Conservation (phyloP, 2,797 vertebrate genomes). For the Mionectes olivaceus region DNA sequence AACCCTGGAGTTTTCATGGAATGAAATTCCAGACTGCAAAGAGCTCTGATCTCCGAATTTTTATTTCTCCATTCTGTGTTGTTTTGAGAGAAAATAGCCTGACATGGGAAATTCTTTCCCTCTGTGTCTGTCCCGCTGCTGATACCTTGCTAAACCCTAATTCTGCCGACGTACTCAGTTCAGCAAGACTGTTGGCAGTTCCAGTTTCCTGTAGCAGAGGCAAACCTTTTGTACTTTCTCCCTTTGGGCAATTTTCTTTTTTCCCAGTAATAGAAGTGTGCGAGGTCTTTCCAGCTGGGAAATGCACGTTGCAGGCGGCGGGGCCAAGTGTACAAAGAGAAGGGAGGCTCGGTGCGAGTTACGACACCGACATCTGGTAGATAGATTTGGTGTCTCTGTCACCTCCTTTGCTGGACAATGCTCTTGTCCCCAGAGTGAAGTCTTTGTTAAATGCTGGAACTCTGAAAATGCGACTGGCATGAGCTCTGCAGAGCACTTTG, state of each 20-base stretch:
- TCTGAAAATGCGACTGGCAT: slow-evolving; percentile 40
- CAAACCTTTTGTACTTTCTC: slow-evolving; percentile 69
- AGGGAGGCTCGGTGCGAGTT: slow-evolving; percentile 1
- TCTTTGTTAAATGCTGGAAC: slow-evolving; percentile 23
- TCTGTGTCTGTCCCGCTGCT: background rate
- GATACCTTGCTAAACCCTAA: background rate
- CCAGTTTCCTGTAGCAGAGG: slow-evolving; percentile 54
- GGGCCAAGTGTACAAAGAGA: slow-evolving; percentile 42
- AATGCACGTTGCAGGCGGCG: background rate
- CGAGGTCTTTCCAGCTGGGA: slow-evolving; percentile 56
- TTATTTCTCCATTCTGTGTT: background rate
- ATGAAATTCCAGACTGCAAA: background rate
- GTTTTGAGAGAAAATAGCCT: slow-evolving; percentile 4
- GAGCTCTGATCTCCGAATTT: background rate
- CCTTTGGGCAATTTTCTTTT: slow-evolving; percentile 50
- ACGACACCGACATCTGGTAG: slow-evolving; percentile 60
- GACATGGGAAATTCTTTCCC: background rate
- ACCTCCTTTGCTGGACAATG: slow-evolving; percentile 51
- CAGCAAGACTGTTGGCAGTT: slow-evolving; percentile 54
- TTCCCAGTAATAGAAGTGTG: slow-evolving; percentile 39
- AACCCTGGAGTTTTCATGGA: background rate
- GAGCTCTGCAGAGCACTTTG: background rate
- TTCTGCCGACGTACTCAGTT: slow-evolving; percentile 3
- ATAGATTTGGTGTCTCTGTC: slow-evolving; percentile 52
- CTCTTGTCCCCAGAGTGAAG: slow-evolving; percentile 52